Percentiles rank a stretch among this genome's conserved stretches.
Conservation (phyloP, 1,140 invertebrate species). For the Cyclargus thomasi region DNA sequence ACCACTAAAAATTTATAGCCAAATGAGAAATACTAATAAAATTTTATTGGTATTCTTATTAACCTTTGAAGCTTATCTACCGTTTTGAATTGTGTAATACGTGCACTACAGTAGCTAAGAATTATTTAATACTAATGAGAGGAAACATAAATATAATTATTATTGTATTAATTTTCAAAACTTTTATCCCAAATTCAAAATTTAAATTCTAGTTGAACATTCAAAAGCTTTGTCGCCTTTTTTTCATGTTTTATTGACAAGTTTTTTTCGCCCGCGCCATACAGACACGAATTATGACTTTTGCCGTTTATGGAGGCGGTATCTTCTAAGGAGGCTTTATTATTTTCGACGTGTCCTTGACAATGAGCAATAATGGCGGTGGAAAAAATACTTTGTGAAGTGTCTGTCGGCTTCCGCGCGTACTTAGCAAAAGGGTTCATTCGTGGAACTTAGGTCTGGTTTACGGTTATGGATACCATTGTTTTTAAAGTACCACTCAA, state of each 20-base stretch:
- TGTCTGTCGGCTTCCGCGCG: slow-evolving; percentile 50
- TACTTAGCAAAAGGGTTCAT: slow-evolving; percentile 48
- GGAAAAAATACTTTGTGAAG: slow-evolving; percentile 28
- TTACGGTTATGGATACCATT: slow-evolving; percentile 21
- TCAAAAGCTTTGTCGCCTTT: not conserved
- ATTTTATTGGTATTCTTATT: slow-evolving; percentile 1
- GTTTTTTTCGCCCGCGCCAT: not conserved
- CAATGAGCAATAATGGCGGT: slow-evolving; percentile 36
- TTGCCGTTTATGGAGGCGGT: slow-evolving; percentile 24
- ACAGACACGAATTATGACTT: not conserved
- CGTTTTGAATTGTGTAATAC: not conserved
- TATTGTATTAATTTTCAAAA: too few species aligned
- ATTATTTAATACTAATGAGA: too few species aligned
- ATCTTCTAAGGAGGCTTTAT: slow-evolving; percentile 42
- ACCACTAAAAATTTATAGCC: not conserved
- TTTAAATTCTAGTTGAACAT: not conserved
- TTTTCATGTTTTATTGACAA: too few species aligned
- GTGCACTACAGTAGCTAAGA: too few species aligned
- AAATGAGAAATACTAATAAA: not conserved
- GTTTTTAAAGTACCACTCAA: not conserved
- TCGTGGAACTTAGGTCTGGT: slow-evolving; percentile 38
- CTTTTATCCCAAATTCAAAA: too few species aligned
- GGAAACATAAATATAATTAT: too few species aligned
- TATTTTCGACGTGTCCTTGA: slow-evolving; percentile 50
- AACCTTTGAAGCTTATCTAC: slow-evolving; percentile 1